Percentiles rank a stretch among this genome's conserved stretches.
phyloP scores from a whole-genome alignment of 1,140 invertebrate species.

The Drosophila azteca region DNA sequence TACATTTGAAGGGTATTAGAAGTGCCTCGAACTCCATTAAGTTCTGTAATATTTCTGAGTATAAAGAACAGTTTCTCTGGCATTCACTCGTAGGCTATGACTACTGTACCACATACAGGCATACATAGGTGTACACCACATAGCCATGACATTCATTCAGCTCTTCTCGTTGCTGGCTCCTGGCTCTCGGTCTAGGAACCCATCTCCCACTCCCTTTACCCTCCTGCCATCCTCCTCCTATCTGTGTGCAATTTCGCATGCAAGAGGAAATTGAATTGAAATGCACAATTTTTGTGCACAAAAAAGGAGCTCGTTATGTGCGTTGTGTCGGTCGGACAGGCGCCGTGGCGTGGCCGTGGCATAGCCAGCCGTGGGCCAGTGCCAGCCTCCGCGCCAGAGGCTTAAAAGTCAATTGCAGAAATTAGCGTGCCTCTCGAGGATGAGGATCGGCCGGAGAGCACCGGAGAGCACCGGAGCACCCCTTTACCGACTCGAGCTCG shows the following conservation, averaged over 20 bases:
- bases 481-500: slow-evolving; percentile 32
- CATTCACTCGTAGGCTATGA: neutral
- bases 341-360: slow-evolving; percentile 11
- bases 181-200: slow-evolving; percentile 25
- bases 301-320: slow-evolving; percentile 81
- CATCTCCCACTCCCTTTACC: neutral
- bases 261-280: slow-evolving; percentile 79
- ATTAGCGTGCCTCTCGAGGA: slow-evolving; percentile 49
- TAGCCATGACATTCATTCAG: slow-evolving; percentile 54
- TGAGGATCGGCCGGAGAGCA: neutral
- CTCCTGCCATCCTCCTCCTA: neutral
- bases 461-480: slow-evolving; percentile 30
- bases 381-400: neutral
- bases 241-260: slow-evolving; percentile 55
- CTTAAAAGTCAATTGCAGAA: slow-evolving; percentile 75
- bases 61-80: no score
- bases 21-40: neutral
- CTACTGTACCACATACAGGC: slow-evolving; percentile 43
- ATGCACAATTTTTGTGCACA: slow-evolving; percentile 62
- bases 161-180: slow-evolving; percentile 4
- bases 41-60: neutral
- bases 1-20: no score
- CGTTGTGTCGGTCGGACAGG: slow-evolving; percentile 48
- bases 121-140: neutral
- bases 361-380: neutral